phyloP scores from a whole-genome alignment of 2,113 vertebrate genomes.

The Globicephala melas region DNA sequence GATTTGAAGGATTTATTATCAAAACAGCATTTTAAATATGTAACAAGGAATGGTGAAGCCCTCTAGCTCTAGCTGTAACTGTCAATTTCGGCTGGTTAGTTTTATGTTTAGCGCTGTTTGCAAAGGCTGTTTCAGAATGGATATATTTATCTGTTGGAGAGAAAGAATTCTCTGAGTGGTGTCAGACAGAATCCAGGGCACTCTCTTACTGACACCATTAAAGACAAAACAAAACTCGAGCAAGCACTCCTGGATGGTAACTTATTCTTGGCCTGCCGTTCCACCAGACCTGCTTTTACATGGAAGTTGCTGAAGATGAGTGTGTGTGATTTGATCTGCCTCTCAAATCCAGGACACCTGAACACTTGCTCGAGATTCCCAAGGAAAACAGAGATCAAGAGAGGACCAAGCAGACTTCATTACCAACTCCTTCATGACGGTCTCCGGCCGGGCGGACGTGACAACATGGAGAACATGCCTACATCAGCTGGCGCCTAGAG shows the following conservation, averaged over 20 bases:
- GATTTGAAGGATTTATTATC: constrained; percentile 69
- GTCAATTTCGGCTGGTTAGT: constrained; percentile 43
- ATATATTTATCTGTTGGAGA: background rate
- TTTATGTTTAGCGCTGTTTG: constrained; percentile 46
- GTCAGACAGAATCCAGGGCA: background rate
- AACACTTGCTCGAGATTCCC: background rate
- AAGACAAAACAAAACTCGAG: background rate
- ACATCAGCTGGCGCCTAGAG: background rate
- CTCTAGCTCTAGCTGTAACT: background rate
- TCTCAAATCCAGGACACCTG: background rate
- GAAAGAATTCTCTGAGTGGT: background rate
- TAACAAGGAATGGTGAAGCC: constrained; percentile 9
- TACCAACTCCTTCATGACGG: background rate
- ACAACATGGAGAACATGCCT: background rate
- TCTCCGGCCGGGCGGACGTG: background rate
- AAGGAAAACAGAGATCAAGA: background rate
- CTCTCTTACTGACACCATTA: background rate
- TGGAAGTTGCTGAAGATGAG: background rate
- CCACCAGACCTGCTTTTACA: background rate
- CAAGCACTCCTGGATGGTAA: background rate
- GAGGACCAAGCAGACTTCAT: background rate
- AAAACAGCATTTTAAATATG: constrained; percentile 65
- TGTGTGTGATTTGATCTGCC: background rate
- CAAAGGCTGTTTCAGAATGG: background rate
- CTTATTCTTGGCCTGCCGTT: background rate